phyloP scores from a whole-genome alignment of 2,113 vertebrate species.

The Apaloderma vittatum region DNA sequence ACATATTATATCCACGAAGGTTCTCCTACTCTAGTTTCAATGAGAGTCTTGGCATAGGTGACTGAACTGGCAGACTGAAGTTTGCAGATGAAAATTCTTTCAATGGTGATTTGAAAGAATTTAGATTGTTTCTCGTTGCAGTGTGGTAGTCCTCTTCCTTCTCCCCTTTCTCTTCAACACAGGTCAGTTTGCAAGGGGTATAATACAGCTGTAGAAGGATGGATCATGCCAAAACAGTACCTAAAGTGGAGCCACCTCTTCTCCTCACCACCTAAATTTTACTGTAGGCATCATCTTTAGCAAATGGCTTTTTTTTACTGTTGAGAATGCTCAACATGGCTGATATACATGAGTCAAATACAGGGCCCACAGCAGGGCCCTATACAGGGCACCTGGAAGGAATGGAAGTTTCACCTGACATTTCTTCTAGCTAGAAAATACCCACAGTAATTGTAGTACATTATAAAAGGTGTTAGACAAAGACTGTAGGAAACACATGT shows the following conservation, averaged over 20 bases:
- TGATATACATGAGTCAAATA: not conserved
- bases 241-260: not conserved
- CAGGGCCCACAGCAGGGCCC: not conserved
- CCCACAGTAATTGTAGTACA: not conserved
- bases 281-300: not conserved
- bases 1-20: not conserved
- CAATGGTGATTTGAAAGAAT: not conserved
- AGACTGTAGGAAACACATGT: not conserved
- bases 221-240: not conserved
- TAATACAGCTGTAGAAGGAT: not conserved
- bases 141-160: not conserved
- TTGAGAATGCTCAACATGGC: not conserved
- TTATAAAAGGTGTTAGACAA: constrained; percentile 10
- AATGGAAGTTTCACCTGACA: not conserved
- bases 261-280: not conserved
- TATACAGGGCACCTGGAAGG: not conserved
- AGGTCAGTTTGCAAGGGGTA: not conserved
- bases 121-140: not conserved
- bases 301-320: not conserved
- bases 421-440: not conserved
- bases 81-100: not conserved
- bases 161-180: not conserved
- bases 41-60: not conserved
- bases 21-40: not conserved
- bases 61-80: not conserved